Conservation (phyloP, 2,113 vertebrate species). For the Plectropomus leopardus region DNA sequence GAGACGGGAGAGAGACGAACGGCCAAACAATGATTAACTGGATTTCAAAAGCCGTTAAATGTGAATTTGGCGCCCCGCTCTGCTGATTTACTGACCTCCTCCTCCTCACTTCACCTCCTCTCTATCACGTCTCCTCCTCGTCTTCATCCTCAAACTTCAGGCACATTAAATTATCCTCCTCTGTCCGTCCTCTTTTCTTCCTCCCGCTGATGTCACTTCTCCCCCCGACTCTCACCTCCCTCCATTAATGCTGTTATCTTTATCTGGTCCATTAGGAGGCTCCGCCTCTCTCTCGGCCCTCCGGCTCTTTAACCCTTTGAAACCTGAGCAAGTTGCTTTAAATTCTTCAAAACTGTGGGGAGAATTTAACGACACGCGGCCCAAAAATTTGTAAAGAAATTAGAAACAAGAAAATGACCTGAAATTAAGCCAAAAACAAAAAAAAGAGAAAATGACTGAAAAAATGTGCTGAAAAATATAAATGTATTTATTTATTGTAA, state of each 20-base stretch:
- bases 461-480: too few relatives aligned
- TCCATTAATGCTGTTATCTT: slow-evolving; percentile 4
- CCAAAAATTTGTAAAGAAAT: too few relatives aligned
- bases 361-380: too few relatives aligned
- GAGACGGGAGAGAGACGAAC: neutral
- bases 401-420: too few relatives aligned
- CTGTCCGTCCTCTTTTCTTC: neutral
- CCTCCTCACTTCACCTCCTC: neutral
- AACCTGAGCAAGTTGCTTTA: too few relatives aligned
- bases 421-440: too few relatives aligned
- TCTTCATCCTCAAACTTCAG: neutral
- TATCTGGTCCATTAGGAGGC: neutral
- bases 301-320: too few relatives aligned
- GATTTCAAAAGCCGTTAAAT: neutral
- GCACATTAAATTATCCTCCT: neutral
- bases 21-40: neutral
- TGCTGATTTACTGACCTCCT: neutral
- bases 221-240: slow-evolving; percentile 14
- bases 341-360: too few relatives aligned
- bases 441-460: too few relatives aligned
- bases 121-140: neutral
- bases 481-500: too few relatives aligned
- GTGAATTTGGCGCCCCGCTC: neutral
- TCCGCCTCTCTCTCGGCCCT: neutral
- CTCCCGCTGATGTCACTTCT: neutral